A percentile compares a stretch with the other conserved stretches of the same genome.
phyloP scores from a whole-genome alignment of 23 tunicate genomes.

The Pegea sp. region DNA sequence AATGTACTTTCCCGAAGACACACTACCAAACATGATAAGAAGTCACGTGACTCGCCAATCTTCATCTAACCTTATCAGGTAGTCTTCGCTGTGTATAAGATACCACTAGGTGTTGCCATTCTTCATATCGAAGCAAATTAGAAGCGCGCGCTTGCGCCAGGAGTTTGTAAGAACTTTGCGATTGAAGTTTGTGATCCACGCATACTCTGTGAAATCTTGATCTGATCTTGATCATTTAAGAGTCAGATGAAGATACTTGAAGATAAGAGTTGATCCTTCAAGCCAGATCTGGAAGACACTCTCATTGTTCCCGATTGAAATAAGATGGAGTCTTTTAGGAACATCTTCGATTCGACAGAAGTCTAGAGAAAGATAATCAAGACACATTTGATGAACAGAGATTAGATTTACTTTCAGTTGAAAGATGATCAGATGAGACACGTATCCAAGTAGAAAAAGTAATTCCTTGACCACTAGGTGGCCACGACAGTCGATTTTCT shows the following conservation, averaged over 20 bases:
- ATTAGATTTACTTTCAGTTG: too few relatives aligned
- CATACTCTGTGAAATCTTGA: constrained; percentile 30
- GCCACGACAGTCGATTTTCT: constrained; percentile 57
- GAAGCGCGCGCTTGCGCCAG: constrained; percentile 48
- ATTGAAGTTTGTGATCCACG: constrained; percentile 35
- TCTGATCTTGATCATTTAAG: not conserved
- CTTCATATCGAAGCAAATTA: constrained; percentile 24
- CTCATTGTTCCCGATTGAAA: constrained; percentile 55
- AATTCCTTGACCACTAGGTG: constrained; percentile 21
- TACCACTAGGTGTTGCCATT: constrained; percentile 75
- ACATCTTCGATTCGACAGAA: not conserved
- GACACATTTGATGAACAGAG: too few relatives aligned
- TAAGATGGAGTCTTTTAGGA: constrained; percentile 11
- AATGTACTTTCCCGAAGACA: constrained; percentile 68
- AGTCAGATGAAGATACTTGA: constrained; percentile 17
- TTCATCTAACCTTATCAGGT: constrained; percentile 59
- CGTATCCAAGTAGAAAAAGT: constrained; percentile 59
- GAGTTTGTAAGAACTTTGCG: constrained; percentile 31
- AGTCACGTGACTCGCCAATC: too few relatives aligned
- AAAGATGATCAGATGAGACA: constrained; percentile 12
- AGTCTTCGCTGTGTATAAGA: constrained; percentile 45
- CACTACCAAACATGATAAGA: constrained; percentile 20
- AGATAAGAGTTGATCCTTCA: constrained; percentile 59
- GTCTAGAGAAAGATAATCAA: not conserved
- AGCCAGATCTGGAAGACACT: constrained; percentile 70